Evolutionary conservation across 2,797 vertebrate species (phyloP).

Genomic region (Ptychadena robeensis): DNA sequence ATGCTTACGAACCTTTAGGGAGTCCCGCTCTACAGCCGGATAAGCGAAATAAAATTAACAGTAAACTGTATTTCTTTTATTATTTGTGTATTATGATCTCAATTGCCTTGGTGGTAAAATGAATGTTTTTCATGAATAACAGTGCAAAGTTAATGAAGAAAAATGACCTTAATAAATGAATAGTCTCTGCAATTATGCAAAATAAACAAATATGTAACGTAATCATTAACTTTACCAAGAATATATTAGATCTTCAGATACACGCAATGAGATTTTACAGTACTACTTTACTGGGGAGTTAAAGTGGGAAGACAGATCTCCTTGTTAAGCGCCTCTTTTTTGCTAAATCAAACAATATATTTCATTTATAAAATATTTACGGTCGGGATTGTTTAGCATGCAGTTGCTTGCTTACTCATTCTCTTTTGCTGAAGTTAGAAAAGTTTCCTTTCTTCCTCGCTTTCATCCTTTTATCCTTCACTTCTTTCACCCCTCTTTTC

Average conservation of each 20-base stretch:
- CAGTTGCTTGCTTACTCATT: slow-evolving; percentile 28
- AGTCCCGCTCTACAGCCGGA: slow-evolving; percentile 25
- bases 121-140: slow-evolving; percentile 61
- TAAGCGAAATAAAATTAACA: slow-evolving; percentile 59
- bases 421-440: slow-evolving; percentile 12
- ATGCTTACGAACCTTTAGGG: slow-evolving; percentile 55
- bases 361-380: slow-evolving; percentile 56
- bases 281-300: slow-evolving; percentile 54
- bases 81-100: slow-evolving; percentile 58
- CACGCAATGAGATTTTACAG: slow-evolving; percentile 49
- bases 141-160: slow-evolving; percentile 62
- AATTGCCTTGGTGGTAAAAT: slow-evolving; percentile 60
- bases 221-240: slow-evolving; percentile 58
- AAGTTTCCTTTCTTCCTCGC: too few species aligned
- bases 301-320: slow-evolving; percentile 50
- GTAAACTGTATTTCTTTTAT: slow-evolving; percentile 58
- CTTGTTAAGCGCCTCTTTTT: slow-evolving; percentile 49
- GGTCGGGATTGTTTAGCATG: neutral
- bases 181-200: slow-evolving; percentile 61
- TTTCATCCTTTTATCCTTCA: too few species aligned
- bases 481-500: too few species aligned
- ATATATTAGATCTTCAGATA: slow-evolving; percentile 57
- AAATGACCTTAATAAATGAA: slow-evolving; percentile 63
- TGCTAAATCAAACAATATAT: slow-evolving; percentile 49
- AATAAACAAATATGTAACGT: slow-evolving; percentile 61